Base-by-base conservation (phyloP, 2,888 invertebrate genomes). In the Myopa tessellatipennis region DNA sequence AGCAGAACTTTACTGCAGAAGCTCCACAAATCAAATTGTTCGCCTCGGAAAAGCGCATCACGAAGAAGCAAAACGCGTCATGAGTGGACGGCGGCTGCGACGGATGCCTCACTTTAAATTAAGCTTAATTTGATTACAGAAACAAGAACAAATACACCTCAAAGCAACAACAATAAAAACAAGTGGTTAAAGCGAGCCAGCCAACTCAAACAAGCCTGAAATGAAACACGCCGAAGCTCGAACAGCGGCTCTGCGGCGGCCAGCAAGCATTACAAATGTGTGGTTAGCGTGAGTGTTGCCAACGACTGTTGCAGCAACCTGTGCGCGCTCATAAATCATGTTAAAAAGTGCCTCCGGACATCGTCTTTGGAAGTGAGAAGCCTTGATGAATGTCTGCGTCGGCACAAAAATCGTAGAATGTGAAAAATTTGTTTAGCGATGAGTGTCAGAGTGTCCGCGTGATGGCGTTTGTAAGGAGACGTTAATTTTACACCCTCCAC, bases 221-320 rank as follows among this genome's bases (percentile, higher is more conserved):
- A n/a, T n/a, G n/a, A n/a, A n/a, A 26, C 26, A 26, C 26, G 26
- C 26, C 26, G 26, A 26, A 26, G 26, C 26, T 26, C 26, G 26
- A 26, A 26, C 26, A 26, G 26, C 26, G 2, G 26, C 26, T n/a
- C n/a, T n/a, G 55, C 26, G 10, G 36, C 52, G 50, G 67, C n/a
- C 63, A 74, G 18, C 78, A 79, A 81, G 80, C 82, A 83, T 86
- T 86, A 86, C 86, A 86, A 85, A 85, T 85, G 85, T 82, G 84
- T 79, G 81, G 82, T 85, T 85, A 83, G 86, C 86, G 85, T 85
- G 85, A 83, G 85, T 84, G 85, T 81, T 85, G 84, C 83, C 84
- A 80, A 85, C 85, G 85, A 85, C 45, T 68, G 68, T 68, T 68
- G 84, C 84, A 83, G 83, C 85, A 85, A 85, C 84, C 84, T 84